phyloP scores from a whole-genome alignment of 1,140 invertebrate genomes.

The Nomia melanderi region DNA sequence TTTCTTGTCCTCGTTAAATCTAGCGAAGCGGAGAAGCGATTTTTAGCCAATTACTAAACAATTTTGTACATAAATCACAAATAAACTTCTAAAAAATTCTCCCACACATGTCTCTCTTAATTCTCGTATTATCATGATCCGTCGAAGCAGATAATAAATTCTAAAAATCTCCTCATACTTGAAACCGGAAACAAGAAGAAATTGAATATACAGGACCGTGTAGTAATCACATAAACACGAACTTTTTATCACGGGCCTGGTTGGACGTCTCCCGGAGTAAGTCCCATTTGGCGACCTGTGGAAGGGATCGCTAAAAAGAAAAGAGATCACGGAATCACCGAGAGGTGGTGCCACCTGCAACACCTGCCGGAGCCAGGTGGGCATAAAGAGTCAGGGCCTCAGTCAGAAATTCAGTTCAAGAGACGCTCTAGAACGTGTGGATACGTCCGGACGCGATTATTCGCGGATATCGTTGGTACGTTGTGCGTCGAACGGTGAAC shows the following conservation, averaged over 20 bases:
- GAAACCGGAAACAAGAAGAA: too few species aligned
- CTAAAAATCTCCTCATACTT: too few species aligned
- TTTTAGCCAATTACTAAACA: constrained; percentile 71
- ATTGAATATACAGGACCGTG: too few species aligned
- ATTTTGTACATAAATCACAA: background rate
- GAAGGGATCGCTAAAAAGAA: constrained; percentile 29
- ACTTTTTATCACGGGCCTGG: too few species aligned
- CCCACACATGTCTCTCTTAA: background rate
- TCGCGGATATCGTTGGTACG: constrained; percentile 8
- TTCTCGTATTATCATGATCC: background rate
- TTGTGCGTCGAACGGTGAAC: constrained; percentile 13
- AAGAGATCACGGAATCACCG: background rate
- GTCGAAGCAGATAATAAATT: too few species aligned
- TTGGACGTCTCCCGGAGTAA: background rate
- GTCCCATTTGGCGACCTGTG: background rate
- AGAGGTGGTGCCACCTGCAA: constrained; percentile 60
- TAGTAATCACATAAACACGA: too few species aligned
- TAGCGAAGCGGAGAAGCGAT: constrained; percentile 77
- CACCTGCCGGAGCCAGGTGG: constrained; percentile 61
- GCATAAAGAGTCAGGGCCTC: constrained; percentile 60
- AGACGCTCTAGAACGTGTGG: constrained; percentile 46
- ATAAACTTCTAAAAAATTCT: constrained; percentile 14
- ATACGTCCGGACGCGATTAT: constrained; percentile 22
- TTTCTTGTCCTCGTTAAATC: constrained; percentile 80
- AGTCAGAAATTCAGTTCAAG: constrained; percentile 57